Percentiles rank a stretch among this genome's conserved stretches.
phyloP scores from a whole-genome alignment of 2,113 vertebrate species.

The Etia nguti region DNA sequence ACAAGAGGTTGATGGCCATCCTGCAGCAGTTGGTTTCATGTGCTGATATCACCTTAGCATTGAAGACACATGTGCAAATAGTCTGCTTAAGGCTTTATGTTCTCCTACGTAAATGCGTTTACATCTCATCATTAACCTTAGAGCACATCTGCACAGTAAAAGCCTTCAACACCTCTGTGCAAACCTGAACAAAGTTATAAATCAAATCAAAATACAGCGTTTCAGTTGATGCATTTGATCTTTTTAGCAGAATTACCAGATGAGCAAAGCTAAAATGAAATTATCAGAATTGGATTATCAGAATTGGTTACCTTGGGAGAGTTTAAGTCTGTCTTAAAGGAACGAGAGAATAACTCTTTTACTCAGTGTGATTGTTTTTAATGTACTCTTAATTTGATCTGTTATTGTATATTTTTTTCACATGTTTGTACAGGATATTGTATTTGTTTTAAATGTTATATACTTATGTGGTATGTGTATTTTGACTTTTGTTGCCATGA shows the following conservation, averaged over 20 bases:
- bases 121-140: not conserved
- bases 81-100: no score
- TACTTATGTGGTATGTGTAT: no score
- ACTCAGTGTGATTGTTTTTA: no score
- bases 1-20: not conserved
- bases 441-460: no score
- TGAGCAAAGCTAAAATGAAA: not conserved
- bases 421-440: no score
- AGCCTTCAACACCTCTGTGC: not conserved
- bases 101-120: not conserved
- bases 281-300: no score
- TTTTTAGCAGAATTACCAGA: not conserved
- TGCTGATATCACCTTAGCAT: not conserved
- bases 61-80: not conserved
- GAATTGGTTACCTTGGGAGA: no score
- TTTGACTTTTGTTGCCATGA: no score
- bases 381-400: no score
- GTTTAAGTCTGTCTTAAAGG: no score
- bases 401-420: no score
- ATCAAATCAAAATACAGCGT: not conserved
- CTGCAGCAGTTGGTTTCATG: not conserved
- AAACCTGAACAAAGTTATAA: not conserved
- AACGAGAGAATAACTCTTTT: no score
- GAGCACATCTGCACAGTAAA: not conserved
- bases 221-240: not conserved